A percentile compares a stretch with the other conserved stretches of the same genome.
phyloP scores from a whole-genome alignment of 2,888 invertebrate species.

The Caradrina clavipalpis region DNA sequence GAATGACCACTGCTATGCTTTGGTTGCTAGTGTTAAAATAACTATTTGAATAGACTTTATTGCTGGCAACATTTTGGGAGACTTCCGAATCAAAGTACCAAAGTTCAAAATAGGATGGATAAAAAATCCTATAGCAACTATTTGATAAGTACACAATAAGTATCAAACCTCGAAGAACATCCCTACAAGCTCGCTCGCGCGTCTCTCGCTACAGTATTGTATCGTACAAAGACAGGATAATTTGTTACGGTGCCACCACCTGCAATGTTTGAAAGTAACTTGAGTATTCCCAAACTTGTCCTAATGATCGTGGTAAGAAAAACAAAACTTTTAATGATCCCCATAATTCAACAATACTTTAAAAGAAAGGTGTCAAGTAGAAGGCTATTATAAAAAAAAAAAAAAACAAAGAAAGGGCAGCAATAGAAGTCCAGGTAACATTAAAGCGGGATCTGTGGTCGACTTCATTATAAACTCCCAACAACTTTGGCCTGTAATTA shows the following conservation, averaged over 20 bases:
- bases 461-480: slow-evolving; percentile 59
- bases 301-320: slow-evolving; percentile 40
- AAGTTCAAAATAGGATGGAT: slow-evolving; percentile 10
- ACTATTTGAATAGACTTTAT: slow-evolving; percentile 33
- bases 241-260: slow-evolving; percentile 30
- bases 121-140: neutral
- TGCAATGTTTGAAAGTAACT: slow-evolving; percentile 33
- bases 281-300: slow-evolving; percentile 34
- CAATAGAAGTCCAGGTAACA: slow-evolving; percentile 42
- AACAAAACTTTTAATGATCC: slow-evolving; percentile 49
- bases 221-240: slow-evolving; percentile 21
- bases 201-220: neutral
- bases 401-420: slow-evolving; percentile 46
- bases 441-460: slow-evolving; percentile 28
- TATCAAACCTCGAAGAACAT: neutral
- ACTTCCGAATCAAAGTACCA: slow-evolving; percentile 23
- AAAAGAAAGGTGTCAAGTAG: slow-evolving; percentile 50
- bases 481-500: slow-evolving; percentile 51
- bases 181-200: too few relatives aligned
- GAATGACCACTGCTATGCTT: slow-evolving; percentile 38
- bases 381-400: slow-evolving; percentile 32
- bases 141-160: neutral
- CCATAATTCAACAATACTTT: slow-evolving; percentile 40
- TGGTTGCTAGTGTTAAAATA: slow-evolving; percentile 34
- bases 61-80: slow-evolving; percentile 13